These are phyloP conservation scores for Drosophila nr. fundita DNA, from an alignment of 2,888 invertebrate species.

Conservation along the genomic window DNA sequence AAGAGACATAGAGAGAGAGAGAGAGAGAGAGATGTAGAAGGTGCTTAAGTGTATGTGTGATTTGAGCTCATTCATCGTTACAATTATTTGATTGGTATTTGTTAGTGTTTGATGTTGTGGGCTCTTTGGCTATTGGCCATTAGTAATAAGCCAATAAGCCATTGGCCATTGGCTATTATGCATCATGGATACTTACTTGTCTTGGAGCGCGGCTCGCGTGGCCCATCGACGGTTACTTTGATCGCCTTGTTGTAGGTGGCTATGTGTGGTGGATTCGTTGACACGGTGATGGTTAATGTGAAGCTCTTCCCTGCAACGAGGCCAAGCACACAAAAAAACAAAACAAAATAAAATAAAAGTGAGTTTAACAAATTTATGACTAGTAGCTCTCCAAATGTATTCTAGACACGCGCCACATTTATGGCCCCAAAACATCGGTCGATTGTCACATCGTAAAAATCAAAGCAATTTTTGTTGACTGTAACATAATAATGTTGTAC, in stretches of 20 bases:
- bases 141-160: constrained; percentile 12
- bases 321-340: constrained; percentile 11
- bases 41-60: constrained; percentile 4
- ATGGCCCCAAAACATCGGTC: constrained; percentile 50
- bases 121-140: constrained; percentile 15
- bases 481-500: constrained; percentile 30
- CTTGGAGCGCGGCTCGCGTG: constrained; percentile 96
- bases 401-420: constrained; percentile 47
- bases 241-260: constrained; percentile 98
- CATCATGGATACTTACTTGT: constrained; percentile 89
- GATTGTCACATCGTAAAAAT: constrained; percentile 71
- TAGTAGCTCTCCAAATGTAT: constrained; percentile 27
- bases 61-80: constrained; percentile 12
- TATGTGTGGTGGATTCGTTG: constrained; percentile 97
- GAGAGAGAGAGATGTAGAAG: not conserved
- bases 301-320: constrained; percentile 96
- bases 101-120: constrained; percentile 9
- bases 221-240: constrained; percentile 99
- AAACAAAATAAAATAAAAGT: constrained; percentile 25
- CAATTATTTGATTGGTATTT: constrained; percentile 13
- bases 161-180: constrained; percentile 6
- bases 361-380: constrained; percentile 53
- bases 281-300: constrained; percentile 97
- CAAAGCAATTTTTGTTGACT: constrained; percentile 50
- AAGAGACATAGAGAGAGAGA: not conserved